Percentiles rank a stretch among this genome's conserved stretches.
These are phyloP conservation scores for Mirounga angustirostris DNA, from an alignment of 2,113 vertebrate genomes.

Conservation along the genomic window DNA sequence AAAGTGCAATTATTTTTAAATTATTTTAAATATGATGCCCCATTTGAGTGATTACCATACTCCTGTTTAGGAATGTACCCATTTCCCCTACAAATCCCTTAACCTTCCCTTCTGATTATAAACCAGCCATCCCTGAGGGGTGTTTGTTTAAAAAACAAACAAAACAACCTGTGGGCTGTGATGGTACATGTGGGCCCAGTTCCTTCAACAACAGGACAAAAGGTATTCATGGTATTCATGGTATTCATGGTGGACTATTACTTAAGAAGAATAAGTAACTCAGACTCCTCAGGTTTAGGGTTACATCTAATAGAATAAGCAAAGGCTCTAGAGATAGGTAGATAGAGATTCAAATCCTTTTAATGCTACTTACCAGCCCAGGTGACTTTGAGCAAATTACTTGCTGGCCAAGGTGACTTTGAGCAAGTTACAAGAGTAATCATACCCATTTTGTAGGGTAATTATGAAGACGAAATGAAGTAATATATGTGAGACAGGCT, in stretches of 20 bases:
- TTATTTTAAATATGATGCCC: conserved; percentile 43
- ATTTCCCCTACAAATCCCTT: conserved; percentile 41
- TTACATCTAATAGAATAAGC: neutral
- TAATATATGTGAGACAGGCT: neutral
- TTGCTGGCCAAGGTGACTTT: conserved; percentile 25
- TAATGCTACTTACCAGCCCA: conserved; percentile 47
- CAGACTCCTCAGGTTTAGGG: conserved; percentile 31
- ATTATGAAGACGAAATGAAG: conserved; percentile 13
- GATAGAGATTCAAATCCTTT: neutral
- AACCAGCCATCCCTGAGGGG: neutral
- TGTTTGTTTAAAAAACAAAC: neutral
- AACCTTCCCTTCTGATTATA: conserved; percentile 48
- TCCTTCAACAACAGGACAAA: conserved; percentile 47
- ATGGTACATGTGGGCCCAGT: neutral
- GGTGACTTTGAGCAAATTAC: conserved; percentile 38
- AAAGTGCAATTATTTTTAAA: conserved; percentile 60
- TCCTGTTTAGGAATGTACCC: conserved; percentile 11
- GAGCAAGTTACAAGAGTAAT: conserved; percentile 16
- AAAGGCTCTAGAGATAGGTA: neutral
- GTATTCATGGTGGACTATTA: neutral
- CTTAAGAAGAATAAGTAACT: neutral
- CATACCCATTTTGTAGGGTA: neutral
- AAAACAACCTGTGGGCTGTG: neutral
- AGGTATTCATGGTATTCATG: neutral
- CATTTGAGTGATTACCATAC: conserved; percentile 18